A percentile compares a stretch with the other conserved stretches of the same genome.
phyloP scores from a whole-genome alignment of 2,797 vertebrate species.

The Scolopax bukidnonensis region DNA sequence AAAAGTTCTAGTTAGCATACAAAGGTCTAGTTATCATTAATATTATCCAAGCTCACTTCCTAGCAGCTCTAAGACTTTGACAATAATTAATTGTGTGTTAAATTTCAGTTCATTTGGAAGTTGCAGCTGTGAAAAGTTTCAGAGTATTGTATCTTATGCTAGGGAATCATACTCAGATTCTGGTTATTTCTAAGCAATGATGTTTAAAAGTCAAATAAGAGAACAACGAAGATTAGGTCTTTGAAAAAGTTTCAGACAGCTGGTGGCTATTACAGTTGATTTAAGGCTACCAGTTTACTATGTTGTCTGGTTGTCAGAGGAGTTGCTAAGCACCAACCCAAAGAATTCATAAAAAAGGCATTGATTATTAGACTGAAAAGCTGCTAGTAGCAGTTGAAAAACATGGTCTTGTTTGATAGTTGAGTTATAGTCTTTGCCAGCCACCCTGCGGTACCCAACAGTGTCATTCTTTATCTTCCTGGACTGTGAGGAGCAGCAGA shows the following conservation, averaged over 20 bases:
- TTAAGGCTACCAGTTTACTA: background rate
- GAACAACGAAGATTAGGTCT: background rate
- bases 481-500: background rate
- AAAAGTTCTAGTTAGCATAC: background rate
- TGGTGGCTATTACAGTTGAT: background rate
- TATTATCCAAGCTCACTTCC: background rate
- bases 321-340: background rate
- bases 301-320: background rate
- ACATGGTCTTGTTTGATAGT: background rate
- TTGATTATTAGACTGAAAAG: background rate
- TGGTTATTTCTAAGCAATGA: background rate
- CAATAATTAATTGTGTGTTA: background rate
- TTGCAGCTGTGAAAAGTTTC: background rate
- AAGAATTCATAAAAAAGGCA: background rate
- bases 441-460: background rate
- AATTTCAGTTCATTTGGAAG: background rate
- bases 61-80: background rate
- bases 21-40: background rate
- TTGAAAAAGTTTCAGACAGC: background rate
- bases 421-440: background rate
- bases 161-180: background rate
- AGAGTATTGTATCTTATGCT: background rate
- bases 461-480: background rate
- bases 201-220: background rate
- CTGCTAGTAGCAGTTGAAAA: background rate